phyloP scores from a whole-genome alignment of 2,113 vertebrate genomes.

The Talpa occidentalis region DNA sequence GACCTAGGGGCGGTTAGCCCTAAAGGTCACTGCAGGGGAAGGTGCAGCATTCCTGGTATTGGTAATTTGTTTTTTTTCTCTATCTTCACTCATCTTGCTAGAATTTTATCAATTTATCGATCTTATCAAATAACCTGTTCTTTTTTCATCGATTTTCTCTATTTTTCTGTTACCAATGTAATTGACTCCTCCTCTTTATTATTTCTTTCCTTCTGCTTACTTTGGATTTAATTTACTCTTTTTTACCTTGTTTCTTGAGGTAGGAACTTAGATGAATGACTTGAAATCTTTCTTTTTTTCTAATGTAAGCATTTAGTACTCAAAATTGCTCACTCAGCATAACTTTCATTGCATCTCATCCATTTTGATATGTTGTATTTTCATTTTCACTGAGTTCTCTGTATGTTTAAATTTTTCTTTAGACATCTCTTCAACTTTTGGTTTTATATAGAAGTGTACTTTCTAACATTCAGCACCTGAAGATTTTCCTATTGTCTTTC shows the following conservation, averaged over 20 bases:
- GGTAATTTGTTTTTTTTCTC: neutral
- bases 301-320: neutral
- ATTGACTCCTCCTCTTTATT: neutral
- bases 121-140: neutral
- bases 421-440: neutral
- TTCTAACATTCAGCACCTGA: neutral
- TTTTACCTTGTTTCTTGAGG: neutral
- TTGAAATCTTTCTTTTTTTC: neutral
- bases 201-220: neutral
- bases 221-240: neutral
- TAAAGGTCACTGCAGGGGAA: no score
- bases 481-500: neutral
- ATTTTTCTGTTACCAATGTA: neutral
- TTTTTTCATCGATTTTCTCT: neutral
- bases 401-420: neutral
- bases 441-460: neutral
- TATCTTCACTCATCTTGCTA: neutral
- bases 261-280: neutral
- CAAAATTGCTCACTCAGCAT: neutral
- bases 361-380: neutral
- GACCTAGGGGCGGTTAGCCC: no score
- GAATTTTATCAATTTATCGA: neutral
- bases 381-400: neutral
- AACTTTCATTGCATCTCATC: neutral
- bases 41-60: no score